phyloP scores from a whole-genome alignment of 1,140 invertebrate genomes.

The Meteorus sp. region DNA sequence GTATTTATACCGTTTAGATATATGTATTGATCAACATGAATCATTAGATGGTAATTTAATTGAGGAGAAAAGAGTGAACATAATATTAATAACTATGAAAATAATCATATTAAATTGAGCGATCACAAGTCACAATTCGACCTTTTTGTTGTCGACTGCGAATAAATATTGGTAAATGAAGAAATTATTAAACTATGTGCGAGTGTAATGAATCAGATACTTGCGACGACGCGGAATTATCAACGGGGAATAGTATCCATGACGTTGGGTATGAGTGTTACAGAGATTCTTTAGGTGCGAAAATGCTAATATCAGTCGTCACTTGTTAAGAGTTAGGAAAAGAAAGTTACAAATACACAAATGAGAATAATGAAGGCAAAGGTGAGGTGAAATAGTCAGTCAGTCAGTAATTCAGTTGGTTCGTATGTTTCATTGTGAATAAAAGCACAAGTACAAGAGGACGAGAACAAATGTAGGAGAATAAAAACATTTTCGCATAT shows the following conservation, averaged over 20 bases:
- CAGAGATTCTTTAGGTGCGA: too few species aligned
- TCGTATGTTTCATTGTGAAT: too few species aligned
- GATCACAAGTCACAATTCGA: background rate
- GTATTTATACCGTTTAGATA: conserved; percentile 34
- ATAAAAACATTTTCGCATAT: background rate
- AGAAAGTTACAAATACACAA: background rate
- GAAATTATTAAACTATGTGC: too few species aligned
- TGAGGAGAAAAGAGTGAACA: background rate
- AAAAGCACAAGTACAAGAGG: background rate
- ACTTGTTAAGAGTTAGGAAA: too few species aligned
- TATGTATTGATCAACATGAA: conserved; percentile 19
- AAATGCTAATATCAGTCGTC: too few species aligned
- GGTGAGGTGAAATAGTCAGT: too few species aligned
- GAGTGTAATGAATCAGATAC: too few species aligned
- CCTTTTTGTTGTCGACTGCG: too few species aligned
- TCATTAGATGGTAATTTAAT: conserved; percentile 16
- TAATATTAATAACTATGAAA: background rate
- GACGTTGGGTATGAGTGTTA: too few species aligned
- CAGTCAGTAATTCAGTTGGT: background rate
- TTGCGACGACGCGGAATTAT: too few species aligned
- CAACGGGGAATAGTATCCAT: too few species aligned
- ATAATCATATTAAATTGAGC: background rate
- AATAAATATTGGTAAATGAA: too few species aligned
- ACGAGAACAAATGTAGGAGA: background rate
- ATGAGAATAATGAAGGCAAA: background rate